Evolutionary conservation across 2,888 invertebrate species (phyloP), one percentile per base, ranked within the genome.

Genomic region (Napeogenes sylphis): DNA sequence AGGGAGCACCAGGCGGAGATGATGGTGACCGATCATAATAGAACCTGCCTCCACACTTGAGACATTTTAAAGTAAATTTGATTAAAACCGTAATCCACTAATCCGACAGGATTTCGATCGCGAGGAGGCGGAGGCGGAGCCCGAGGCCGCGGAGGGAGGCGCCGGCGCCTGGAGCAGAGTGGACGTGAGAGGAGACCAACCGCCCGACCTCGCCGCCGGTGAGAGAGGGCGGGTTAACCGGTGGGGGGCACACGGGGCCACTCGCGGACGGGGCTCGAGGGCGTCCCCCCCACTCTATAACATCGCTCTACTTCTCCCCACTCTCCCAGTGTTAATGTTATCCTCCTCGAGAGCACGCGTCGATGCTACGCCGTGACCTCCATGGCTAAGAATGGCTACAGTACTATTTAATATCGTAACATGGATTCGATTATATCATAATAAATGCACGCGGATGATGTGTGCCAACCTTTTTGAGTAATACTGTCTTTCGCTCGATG

Each of bases 91-190:
- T 6, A 54, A 5, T 21, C 21, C 47, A 42, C 3, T 42, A 55
- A 14, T 42, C 35, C 42, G 21, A 6, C 63, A 87, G 87, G 88
- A 86, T 61, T 80, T 81, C 66, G 85, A 87, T 69, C 78, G 73
- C 3, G 77, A 78, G 70, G 92, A 92, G 62, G 45, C 21, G 33
- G 71, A 73, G 56, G 45, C 78, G 61, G 92, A 92, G 63, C 84
- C 89, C 68, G 92, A 92, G 62, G 42, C 10, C 10, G 86, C 86
- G 64, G 92, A 90, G 51, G 87, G 86, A 5, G 92, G 91, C 72
- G 92, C 93, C 61, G 94, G 95, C 69, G 95, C 95, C 2, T 97
- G 97, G 97, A 96, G 95, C 81, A 94, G 95, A 58, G 97, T 97
- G 4, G 95, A 96, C 84, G 91, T 92, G 4, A 81, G 85, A 74